A percentile compares a stretch with the other conserved stretches of the same genome.
Evolutionary conservation across 2,888 invertebrate species (phyloP).

Genomic region (Deilephila elpenor): DNA sequence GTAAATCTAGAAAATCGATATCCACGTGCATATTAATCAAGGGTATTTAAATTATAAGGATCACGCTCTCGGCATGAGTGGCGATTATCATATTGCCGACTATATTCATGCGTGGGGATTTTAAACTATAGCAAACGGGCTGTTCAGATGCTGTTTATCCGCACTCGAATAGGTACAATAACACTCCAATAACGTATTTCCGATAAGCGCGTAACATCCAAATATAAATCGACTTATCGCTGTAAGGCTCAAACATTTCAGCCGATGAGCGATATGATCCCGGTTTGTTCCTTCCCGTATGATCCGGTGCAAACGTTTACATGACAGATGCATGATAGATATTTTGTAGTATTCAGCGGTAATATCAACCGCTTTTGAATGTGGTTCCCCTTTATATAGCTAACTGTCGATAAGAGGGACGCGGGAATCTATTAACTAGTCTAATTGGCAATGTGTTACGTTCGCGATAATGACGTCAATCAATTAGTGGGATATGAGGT

Average conservation of each 20-base stretch:
- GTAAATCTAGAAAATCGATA: slow-evolving; percentile 1
- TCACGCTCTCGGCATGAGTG: neutral
- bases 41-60: neutral
- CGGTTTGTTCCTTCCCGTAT: slow-evolving; percentile 24
- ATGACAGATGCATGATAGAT: slow-evolving; percentile 17
- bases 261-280: slow-evolving; percentile 28
- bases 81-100: neutral
- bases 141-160: slow-evolving; percentile 8
- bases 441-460: neutral
- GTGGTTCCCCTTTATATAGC: neutral
- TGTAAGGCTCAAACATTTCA: slow-evolving; percentile 20
- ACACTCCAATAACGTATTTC: slow-evolving; percentile 4
- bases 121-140: neutral
- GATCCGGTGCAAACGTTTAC: slow-evolving; percentile 34
- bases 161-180: slow-evolving; percentile 14
- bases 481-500: neutral
- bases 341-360: neutral
- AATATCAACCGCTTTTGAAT: no score
- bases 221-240: slow-evolving; percentile 32
- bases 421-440: neutral
- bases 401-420: neutral
- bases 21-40: neutral
- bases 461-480: neutral
- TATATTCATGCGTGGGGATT: neutral
- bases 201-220: slow-evolving; percentile 27